phyloP scores from a whole-genome alignment of 2,888 invertebrate species.

The Tridacna gigas region DNA sequence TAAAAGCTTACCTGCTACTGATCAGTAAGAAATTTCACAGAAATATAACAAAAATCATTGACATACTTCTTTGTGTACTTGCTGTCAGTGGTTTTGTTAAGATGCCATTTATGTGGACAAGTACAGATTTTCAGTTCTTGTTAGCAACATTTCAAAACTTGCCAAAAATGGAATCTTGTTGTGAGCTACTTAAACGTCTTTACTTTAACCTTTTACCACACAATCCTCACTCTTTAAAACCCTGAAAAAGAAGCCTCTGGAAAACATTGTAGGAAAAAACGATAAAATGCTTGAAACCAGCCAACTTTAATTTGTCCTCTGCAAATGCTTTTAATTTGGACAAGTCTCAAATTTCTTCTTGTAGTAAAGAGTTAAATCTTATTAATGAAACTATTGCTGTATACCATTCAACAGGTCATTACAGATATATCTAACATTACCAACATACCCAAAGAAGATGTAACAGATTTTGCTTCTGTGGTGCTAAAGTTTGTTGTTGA shows the following conservation, averaged over 20 bases:
- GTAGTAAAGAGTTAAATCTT: neutral
- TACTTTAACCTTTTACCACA: neutral
- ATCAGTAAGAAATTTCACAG: neutral
- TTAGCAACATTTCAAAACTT: no score
- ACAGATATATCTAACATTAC: conserved; percentile 65
- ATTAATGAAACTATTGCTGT: neutral
- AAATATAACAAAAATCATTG: neutral
- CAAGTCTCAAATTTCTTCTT: neutral
- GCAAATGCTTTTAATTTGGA: neutral
- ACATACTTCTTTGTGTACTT: neutral
- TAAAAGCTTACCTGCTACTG: neutral
- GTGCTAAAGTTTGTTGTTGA: conserved; percentile 64
- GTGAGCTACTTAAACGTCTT: no score
- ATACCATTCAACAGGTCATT: conserved; percentile 66
- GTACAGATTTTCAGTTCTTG: no score
- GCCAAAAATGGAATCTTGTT: no score
- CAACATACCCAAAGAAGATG: conserved; percentile 71
- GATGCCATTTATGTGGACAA: no score
- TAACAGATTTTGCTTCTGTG: conserved; percentile 74
- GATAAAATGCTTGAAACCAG: neutral
- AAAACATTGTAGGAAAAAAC: neutral
- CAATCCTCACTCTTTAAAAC: no score
- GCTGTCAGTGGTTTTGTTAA: neutral
- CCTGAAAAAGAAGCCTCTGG: no score
- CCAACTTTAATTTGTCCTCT: neutral